A percentile compares a stretch with the other conserved stretches of the same genome.
These are phyloP conservation scores for Ascidia mentula DNA, from an alignment of 23 tunicate genomes.

Conservation along the genomic window DNA sequence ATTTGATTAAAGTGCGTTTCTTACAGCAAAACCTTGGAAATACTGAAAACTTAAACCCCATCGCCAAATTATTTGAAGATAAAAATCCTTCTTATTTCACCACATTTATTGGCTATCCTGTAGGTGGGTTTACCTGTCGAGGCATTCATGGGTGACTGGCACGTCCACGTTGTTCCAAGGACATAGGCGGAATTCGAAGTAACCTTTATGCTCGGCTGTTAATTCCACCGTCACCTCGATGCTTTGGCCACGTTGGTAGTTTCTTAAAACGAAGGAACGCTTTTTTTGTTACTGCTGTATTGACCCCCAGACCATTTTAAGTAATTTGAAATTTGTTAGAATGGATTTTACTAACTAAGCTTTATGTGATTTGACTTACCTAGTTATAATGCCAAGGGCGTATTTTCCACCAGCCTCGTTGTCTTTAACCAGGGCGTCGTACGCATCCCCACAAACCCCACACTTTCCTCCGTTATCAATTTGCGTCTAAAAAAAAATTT, in stretches of 20 bases:
- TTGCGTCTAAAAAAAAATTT: constrained; percentile 24
- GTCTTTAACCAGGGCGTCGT: constrained; percentile 50
- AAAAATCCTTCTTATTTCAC: too few relatives aligned
- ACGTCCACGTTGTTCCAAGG: constrained; percentile 43
- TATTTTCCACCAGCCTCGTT: constrained; percentile 91
- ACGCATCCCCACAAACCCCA: constrained; percentile 85
- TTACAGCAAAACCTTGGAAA: too few relatives aligned
- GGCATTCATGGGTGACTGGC: constrained; percentile 59
- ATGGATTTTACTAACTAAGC: background rate
- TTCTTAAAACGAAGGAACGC: constrained; percentile 7
- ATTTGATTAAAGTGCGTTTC: too few relatives aligned
- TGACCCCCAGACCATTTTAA: background rate
- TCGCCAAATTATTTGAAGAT: too few relatives aligned
- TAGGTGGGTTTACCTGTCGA: constrained; percentile 46
- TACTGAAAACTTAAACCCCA: too few relatives aligned
- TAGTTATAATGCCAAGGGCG: constrained; percentile 70
- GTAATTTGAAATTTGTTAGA: background rate
- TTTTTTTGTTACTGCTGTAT: background rate
- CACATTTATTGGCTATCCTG: too few relatives aligned
- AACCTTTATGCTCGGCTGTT: constrained; percentile 56
- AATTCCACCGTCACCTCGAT: constrained; percentile 43
- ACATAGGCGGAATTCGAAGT: constrained; percentile 61
- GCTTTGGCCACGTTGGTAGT: constrained; percentile 27
- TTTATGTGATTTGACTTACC: constrained; percentile 12
- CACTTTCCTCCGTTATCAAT: constrained; percentile 60